phyloP scores from a whole-genome alignment of 64 coral and sea anemone genomes.

The Stylophora pistillata region DNA sequence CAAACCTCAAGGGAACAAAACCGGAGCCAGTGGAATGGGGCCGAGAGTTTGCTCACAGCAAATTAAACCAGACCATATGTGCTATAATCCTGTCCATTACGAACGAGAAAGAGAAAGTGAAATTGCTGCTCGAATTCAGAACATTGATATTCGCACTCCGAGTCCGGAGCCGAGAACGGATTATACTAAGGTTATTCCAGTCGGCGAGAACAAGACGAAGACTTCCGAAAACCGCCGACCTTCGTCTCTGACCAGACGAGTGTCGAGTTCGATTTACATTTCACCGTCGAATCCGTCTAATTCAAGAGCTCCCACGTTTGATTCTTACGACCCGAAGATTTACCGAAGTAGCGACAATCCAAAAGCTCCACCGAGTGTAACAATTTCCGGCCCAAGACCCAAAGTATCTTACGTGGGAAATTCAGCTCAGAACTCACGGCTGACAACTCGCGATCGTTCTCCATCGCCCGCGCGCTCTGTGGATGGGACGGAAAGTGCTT shows the following conservation, averaged over 20 bases:
- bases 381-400: background rate
- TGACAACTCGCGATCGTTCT: constrained; percentile 18
- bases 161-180: background rate
- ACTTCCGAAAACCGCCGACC: constrained; percentile 31
- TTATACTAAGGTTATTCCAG: background rate
- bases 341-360: constrained; percentile 10
- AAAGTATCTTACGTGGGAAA: constrained; percentile 39
- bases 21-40: constrained; percentile 2
- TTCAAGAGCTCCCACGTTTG: background rate
- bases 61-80: constrained; percentile 91
- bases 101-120: constrained; percentile 55
- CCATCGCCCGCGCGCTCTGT: background rate
- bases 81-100: constrained; percentile 91
- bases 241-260: background rate
- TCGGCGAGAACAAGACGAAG: background rate
- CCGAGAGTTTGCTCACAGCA: constrained; percentile 64
- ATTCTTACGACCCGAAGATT: constrained; percentile 11
- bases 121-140: constrained; percentile 32
- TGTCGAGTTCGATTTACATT: constrained; percentile 24
- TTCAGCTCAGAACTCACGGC: background rate
- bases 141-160: background rate
- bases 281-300: constrained; percentile 30
- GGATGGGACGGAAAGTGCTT: background rate
- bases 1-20: background rate
- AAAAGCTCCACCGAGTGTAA: background rate